Base-by-base conservation (phyloP, 2,888 invertebrate genomes). In the Eupithecia inturbata region DNA sequence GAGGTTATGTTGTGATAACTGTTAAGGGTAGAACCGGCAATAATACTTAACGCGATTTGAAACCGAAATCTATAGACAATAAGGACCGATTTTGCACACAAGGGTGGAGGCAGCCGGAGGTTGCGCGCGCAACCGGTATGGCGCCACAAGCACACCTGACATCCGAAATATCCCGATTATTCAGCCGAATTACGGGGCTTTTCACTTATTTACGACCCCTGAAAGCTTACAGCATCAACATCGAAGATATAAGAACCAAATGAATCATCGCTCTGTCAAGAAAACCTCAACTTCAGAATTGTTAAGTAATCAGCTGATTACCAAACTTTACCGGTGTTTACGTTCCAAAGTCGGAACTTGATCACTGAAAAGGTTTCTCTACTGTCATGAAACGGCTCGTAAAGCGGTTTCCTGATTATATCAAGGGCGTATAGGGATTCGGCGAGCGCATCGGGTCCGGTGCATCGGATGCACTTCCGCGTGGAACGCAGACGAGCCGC, bases 1-100 rank as follows among this genome's bases (percentile, higher is more conserved):
- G 92, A 94, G 94, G 94, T 94, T 94, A 94, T 94, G 94, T 94
- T 94, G 91, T 94, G 92, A 93, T 93, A 90, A 89, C 89, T 89
- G 89, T 91, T 92, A 88, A 87, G 85, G 84, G 85, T 84, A 89
- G 88, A 91, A 89, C 91, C 92, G 92, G 90, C 83, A 82, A 82
- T 79, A 68, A 79, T 82, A 82, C 82, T 77, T 80, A 80, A 77
- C 82, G 80, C 83, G 83, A 91, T 87, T 86, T 85, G 74, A 80
- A 81, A 88, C 92, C 88, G 85, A 91, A 90, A 83, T 79, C 78
- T 81, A 79, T 81, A 82, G 82, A 83, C 74, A 82, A 87, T 92
- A 93, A 88, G 90, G 88, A 83, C 86, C 86, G 88, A 84, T 91
- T 87, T 92, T 86, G 90, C 85, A 87, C 86, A 89, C 85, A 85